Evolutionary conservation across 2,113 vertebrate genomes (phyloP).

Genomic region (Microcebus ravelobensis): DNA sequence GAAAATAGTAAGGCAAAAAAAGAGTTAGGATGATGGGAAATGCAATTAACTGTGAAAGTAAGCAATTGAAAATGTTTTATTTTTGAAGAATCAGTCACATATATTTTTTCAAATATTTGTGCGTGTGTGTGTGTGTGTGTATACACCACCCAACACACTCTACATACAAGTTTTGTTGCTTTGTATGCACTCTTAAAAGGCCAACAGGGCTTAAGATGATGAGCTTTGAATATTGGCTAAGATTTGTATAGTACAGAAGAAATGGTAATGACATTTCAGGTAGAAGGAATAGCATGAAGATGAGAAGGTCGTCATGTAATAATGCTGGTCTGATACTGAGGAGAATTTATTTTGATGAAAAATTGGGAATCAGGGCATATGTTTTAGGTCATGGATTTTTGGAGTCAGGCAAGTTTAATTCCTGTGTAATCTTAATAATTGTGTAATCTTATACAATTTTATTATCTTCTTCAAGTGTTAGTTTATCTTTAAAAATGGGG

Average conservation of each 20-base stretch:
- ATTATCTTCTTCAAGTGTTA: background rate
- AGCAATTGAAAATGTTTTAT: background rate
- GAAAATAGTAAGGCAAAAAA: background rate
- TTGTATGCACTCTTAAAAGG: background rate
- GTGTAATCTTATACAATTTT: background rate
- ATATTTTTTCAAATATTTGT: background rate
- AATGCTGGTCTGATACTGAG: background rate
- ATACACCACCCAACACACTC: background rate
- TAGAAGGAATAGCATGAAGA: background rate
- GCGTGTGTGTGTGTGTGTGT: background rate
- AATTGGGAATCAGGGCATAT: background rate
- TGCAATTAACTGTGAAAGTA: background rate
- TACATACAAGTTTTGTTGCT: background rate
- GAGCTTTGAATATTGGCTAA: background rate
- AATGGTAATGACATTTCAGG: background rate
- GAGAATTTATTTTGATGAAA: conserved; percentile 2
- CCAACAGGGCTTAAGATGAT: background rate
- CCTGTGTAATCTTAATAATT: background rate
- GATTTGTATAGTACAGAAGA: background rate
- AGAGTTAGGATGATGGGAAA: background rate
- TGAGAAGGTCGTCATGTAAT: background rate
- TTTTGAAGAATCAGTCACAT: background rate
- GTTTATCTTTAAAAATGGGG: background rate
- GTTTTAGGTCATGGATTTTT: background rate
- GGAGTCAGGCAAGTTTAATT: background rate